These are phyloP conservation scores for Fregetta grallaria DNA, from an alignment of 2,113 vertebrate genomes.

Conservation along the genomic window DNA sequence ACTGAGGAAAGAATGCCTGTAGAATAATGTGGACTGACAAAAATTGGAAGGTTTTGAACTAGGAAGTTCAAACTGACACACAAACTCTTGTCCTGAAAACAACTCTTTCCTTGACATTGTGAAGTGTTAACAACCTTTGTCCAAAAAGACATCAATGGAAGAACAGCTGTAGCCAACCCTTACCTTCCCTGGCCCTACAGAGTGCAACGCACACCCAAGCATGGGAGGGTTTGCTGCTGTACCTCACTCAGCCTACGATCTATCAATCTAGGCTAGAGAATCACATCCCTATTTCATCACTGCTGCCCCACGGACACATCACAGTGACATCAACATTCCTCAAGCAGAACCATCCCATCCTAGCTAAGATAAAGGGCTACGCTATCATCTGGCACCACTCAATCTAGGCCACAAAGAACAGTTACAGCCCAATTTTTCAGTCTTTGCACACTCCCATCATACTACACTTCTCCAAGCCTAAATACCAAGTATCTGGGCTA, in stretches of 20 bases:
- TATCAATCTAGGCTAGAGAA: neutral
- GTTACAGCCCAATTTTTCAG: neutral
- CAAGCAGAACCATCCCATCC: neutral
- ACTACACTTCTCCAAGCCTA: neutral
- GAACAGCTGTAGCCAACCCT: neutral
- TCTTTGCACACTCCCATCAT: neutral
- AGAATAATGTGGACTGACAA: neutral
- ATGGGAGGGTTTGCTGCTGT: neutral
- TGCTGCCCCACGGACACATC: neutral
- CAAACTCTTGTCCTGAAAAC: neutral
- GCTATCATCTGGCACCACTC: neutral
- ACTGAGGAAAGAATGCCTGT: neutral
- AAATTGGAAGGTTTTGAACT: neutral
- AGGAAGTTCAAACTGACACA: neutral
- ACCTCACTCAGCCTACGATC: neutral
- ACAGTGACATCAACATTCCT: neutral
- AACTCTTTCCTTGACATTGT: neutral
- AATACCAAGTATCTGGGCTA: neutral
- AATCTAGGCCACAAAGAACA: neutral
- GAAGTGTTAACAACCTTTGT: neutral
- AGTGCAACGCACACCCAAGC: neutral
- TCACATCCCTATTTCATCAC: fast-evolving
- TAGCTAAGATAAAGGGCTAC: neutral
- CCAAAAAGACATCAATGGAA: neutral
- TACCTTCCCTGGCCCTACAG: neutral